Base-by-base conservation (phyloP, 2,888 invertebrate species). In the Lasius fuliginosus region DNA sequence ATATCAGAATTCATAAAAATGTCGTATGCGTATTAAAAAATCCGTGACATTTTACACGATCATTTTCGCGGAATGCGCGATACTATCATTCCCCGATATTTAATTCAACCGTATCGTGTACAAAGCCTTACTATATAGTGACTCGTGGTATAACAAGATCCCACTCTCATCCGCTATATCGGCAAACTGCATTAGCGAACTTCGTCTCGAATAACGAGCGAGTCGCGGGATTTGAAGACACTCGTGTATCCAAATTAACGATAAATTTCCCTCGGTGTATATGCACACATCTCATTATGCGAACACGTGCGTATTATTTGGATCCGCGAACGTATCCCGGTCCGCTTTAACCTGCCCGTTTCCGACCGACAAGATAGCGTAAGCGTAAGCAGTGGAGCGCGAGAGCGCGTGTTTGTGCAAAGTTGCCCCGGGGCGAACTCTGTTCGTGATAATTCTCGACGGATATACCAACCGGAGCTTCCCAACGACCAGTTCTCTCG, bases 341-440 rank as follows among this genome's bases (percentile, higher is more conserved):
- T 3, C 15, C 58, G 40, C 42, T 77, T 58, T 56, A 68, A 58
- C n/a, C 33, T 23, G 36, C n/a, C n/a, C 27, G 33, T 69, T 68
- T 83, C 62, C 56, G 68, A 49, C 83, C 68, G 83, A 77, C 77
- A 77, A 77, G 62, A 68, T 69, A 62, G 69, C 77, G 67, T 36
- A 36, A 60, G 67, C 60, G 82, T 53, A 53, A 58, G 76, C 65
- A 58, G 18, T 36, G 69, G 27, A 60, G 60, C 79, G 71, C 56
- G 79, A 69, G 58, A 79, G 58, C 27, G 58, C 56, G 60, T 49
- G 46, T 36, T 46, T 36, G 82, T 60, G 76, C 67, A 76, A 53
- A 68, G 36, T 82, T 83, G 15, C 60, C 77, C 30, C 40, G 36
- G 23, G 53, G 68, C 49, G 83, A 62, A 27, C 62, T 74, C 64